Evolutionary conservation across 2,888 invertebrate species (phyloP).

Genomic region (Hypena proboscidalis): DNA sequence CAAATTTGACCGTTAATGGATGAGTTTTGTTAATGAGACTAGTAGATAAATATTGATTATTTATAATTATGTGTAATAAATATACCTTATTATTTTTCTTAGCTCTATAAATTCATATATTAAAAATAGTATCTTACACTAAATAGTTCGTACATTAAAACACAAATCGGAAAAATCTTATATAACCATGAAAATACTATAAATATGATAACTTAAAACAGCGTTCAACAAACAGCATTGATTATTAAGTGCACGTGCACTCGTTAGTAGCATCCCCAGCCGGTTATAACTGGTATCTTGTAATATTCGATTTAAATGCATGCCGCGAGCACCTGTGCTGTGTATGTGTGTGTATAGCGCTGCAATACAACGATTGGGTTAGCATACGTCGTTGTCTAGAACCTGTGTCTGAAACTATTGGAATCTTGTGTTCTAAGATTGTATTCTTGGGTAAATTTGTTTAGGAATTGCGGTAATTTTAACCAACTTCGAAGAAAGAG

Average conservation of each 20-base stretch:
- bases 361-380: conserved; percentile 29
- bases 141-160: too few relatives aligned
- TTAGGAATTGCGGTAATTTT: conserved; percentile 14
- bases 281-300: conserved; percentile 52
- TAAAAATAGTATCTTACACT: too few relatives aligned
- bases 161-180: too few relatives aligned
- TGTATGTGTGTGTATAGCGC: conserved; percentile 1
- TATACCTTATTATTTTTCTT: too few relatives aligned
- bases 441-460: background rate
- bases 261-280: conserved; percentile 20
- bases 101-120: too few relatives aligned
- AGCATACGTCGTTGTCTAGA: conserved; percentile 10
- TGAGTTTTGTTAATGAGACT: too few relatives aligned
- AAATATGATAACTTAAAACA: too few relatives aligned
- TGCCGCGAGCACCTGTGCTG: conserved; percentile 40
- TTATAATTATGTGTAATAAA: too few relatives aligned
- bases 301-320: conserved; percentile 76
- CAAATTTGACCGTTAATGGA: too few relatives aligned
- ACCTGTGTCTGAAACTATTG: conserved; percentile 7
- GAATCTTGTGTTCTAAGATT: background rate
- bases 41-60: too few relatives aligned
- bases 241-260: conserved; percentile 16
- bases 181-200: too few relatives aligned
- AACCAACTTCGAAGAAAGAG: too few relatives aligned
- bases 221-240: background rate